Evolutionary conservation across 2,797 vertebrate species (phyloP), one percentile per base, ranked within the genome.

Genomic region (Enteromius treurensis): DNA sequence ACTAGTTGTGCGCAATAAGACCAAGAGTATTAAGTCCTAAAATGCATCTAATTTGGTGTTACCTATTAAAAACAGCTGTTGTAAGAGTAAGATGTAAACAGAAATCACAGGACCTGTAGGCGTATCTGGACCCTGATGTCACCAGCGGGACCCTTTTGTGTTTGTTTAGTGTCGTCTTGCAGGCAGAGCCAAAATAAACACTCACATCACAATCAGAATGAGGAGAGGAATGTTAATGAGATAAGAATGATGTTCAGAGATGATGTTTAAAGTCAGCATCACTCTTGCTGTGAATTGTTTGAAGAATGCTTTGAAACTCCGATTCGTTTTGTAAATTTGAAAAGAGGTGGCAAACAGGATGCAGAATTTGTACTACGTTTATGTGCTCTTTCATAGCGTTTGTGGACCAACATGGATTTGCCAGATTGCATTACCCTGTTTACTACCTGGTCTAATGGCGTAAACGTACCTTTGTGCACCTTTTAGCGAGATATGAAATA

Each of bases 171-270:
- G 89, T 84, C 74, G 82, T 90, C 82, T 85, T 71, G 77, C 86
- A 84, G 82, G 69, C 80, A 73, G 82, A 83, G 37, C 90, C 91
- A 92, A 89, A 86, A 91, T 88, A 89, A 91, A 79, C 87, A 74
- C 74, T 77, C 82, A 86, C 82, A 26, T 26, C 65, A 17, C 67
- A 3, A 53, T 65, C 47, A 42, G 26, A 29, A 37, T 5, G 51
- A 37, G 73, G 51, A 80, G 42, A 5, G 37, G 40, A 42, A 47
- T 4, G 29, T 23, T 62, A 49, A 74, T 49, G 40, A 62, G 79
- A 47, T 47, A 15, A 60, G 15, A 34, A 23, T 1, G 29, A 62
- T 4, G 45, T 8, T 17, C 42, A n/a, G 40, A 65, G 42, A 78
- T 65, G 14, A 40, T 42, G 45, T 68, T 49, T 9, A 69, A 21